Evolutionary conservation across 2,797 vertebrate species (phyloP), one percentile per base, ranked within the genome.

Genomic region (Passerculus sandwichensis): DNA sequence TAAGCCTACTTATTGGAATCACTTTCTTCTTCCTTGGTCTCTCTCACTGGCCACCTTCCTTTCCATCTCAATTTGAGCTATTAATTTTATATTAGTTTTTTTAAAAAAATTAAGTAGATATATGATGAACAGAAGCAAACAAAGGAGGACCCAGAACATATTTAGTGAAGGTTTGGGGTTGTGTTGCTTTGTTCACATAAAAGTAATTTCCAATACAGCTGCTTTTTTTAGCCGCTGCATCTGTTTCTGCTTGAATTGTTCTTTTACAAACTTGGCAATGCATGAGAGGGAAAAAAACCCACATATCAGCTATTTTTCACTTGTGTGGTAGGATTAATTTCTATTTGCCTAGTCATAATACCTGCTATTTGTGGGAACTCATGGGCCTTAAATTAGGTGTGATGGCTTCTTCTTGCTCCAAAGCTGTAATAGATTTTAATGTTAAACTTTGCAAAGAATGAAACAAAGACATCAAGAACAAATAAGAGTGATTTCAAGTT

Each of bases 401-500:
- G 74, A 88, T 64, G 22, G 12, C 32, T 65, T 38, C 64, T 74
- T 89, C 67, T 93, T 92, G 34, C 57, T 85, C 57, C 38, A 87
- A 79, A 86, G 30, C 26, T 71, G 6, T 53, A 77, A 65, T 53
- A 79, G 61, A 77, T 92, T 94, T 90, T 87, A 60, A 82, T 54
- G 59, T 71, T 79, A 79, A 94, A 79, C 72, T 74, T 87, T 65
- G 8, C n/a, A 83, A 96, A 89, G 65, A 89, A 64, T 71, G 50
- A 88, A 85, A 89, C 62, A 82, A 82, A 89, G 86, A 42, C 42
- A 86, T 90, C 19, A 61, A 76, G 84, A 93, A 66, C 23, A 95
- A 93, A 80, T 64, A 91, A 76, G 61, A 78, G 16, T 76, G 42
- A 89, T 94, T 95, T 91, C 57, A 89, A 71, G 32, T 74, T 69